These are phyloP conservation scores for Apostichopus japonicus DNA, from an alignment of 35 echinoderm and acorn worm genomes.

Conservation along the genomic window DNA sequence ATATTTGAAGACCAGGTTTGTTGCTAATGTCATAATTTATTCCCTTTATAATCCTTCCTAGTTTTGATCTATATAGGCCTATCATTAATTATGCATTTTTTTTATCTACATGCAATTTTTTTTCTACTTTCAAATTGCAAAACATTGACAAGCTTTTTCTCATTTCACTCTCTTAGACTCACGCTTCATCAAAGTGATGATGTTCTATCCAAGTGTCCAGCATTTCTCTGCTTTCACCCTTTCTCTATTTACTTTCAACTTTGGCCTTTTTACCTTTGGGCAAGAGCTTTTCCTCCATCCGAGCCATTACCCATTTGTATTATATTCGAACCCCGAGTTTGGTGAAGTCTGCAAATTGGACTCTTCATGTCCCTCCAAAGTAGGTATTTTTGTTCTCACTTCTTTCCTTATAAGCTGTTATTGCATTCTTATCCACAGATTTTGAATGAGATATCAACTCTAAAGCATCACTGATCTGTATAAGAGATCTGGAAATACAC, in stretches of 20 bases:
- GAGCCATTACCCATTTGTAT: conserved; percentile 40
- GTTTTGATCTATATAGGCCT: too few relatives aligned
- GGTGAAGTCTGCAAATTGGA: conserved; percentile 35
- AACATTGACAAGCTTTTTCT: background rate
- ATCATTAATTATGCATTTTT: too few relatives aligned
- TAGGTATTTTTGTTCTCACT: background rate
- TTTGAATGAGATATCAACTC: too few relatives aligned
- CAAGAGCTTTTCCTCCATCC: conserved; percentile 39
- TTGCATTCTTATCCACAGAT: too few relatives aligned
- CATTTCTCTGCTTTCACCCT: background rate
- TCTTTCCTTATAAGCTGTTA: too few relatives aligned
- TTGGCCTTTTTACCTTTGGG: background rate
- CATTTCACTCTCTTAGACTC: background rate
- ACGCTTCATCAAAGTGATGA: background rate
- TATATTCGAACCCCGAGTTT: conserved; percentile 12
- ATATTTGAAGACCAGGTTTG: too few relatives aligned
- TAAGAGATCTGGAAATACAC: too few relatives aligned
- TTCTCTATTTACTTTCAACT: background rate
- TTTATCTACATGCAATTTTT: too few relatives aligned
- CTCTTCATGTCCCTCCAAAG: conserved; percentile 3
- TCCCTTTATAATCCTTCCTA: too few relatives aligned
- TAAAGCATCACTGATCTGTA: too few relatives aligned
- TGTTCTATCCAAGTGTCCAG: background rate
- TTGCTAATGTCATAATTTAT: too few relatives aligned
- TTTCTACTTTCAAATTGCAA: too few relatives aligned